Conservation (phyloP, 2,888 invertebrate genomes). For the Gastracanthus pulcherrimus region DNA sequence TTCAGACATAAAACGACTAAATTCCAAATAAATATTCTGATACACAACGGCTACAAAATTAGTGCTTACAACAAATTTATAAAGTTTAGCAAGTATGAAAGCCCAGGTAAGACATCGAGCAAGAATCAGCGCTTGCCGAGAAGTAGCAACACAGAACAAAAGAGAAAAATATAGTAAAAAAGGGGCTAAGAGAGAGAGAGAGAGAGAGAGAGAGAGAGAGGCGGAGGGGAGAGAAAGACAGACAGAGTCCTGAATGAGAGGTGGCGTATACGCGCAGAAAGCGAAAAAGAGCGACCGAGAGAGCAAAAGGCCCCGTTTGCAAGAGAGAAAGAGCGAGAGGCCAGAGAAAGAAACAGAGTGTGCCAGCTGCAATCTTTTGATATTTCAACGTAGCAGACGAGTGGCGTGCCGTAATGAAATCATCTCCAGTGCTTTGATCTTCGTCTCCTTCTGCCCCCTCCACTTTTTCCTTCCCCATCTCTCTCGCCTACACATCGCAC, state of each 20-base stretch:
- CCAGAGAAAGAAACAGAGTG: constrained; percentile 51
- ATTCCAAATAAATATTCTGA: too few species aligned
- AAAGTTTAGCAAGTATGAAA: too few species aligned
- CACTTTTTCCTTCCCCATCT: constrained; percentile 11
- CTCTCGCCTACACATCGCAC: constrained; percentile 7
- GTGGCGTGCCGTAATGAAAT: constrained; percentile 76
- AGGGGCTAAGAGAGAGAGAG: neutral
- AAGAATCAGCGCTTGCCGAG: neutral
- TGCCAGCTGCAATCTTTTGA: constrained; percentile 72
- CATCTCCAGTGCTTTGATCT: constrained; percentile 76
- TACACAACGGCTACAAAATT: neutral
- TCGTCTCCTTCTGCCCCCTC: constrained; percentile 61
- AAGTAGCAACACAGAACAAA: constrained; percentile 17
- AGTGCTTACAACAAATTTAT: constrained; percentile 26
- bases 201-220: neutral
- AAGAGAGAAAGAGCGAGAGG: constrained; percentile 35
- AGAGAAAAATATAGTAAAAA: constrained; percentile 26
- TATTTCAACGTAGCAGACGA: constrained; percentile 75
- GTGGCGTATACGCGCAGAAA: neutral
- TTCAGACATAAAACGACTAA: too few species aligned
- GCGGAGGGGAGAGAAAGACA: neutral
- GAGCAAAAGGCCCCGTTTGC: constrained; percentile 1
- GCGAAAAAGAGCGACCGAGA: neutral
- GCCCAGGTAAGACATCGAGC: too few species aligned
- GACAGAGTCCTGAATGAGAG: constrained; percentile 20